Percentiles rank a stretch among this genome's conserved stretches.
Conservation (phyloP, 2,113 vertebrate species). For the Anarhynchus alexandrinus region DNA sequence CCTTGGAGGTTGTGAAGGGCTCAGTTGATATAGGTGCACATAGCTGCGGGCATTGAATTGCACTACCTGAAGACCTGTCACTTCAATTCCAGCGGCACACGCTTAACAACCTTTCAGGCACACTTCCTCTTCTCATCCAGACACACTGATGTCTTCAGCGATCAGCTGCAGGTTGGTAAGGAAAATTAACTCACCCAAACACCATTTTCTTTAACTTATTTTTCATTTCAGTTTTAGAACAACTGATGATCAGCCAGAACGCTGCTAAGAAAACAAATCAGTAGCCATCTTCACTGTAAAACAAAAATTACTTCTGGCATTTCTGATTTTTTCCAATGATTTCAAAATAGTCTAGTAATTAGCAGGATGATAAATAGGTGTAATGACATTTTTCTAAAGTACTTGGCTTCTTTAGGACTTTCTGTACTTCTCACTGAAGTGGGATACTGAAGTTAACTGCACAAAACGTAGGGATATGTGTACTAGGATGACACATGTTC, state of each 20-base stretch:
- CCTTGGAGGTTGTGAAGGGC: neutral
- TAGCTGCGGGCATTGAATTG: neutral
- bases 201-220: neutral
- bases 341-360: neutral
- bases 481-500: neutral
- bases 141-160: neutral
- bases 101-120: neutral
- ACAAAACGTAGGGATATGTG: neutral
- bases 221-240: neutral
- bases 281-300: neutral
- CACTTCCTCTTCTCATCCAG: neutral
- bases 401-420: neutral
- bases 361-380: neutral
- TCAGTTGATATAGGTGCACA: rapidly evolving
- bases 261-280: neutral
- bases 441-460: neutral
- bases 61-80: neutral
- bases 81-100: neutral
- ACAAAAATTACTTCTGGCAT: neutral
- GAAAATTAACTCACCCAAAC: neutral
- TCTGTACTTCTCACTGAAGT: neutral
- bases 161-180: neutral
- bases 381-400: neutral
- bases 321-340: neutral
- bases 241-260: neutral